Evolutionary conservation across 1,140 invertebrate genomes (phyloP).

Genomic region (Zaprionus ornatus): DNA sequence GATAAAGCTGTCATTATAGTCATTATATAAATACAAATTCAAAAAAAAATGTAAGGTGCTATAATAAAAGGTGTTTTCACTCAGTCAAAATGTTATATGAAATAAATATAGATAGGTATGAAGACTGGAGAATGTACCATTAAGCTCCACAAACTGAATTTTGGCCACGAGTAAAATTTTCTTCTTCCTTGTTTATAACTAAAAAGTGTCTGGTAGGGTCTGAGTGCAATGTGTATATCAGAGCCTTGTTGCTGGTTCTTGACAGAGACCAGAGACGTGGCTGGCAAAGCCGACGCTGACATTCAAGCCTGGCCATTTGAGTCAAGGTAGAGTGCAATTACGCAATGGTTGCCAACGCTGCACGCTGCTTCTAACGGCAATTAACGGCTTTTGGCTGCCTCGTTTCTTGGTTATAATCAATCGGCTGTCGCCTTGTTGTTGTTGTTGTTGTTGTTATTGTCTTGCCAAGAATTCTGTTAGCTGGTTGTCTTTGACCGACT

Average conservation of each 20-base stretch:
- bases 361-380: constrained; percentile 64
- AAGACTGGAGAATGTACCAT: background rate
- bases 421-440: constrained; percentile 34
- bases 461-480: constrained; percentile 68
- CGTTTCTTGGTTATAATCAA: constrained; percentile 46
- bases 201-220: too few relatives aligned
- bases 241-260: constrained; percentile 35
- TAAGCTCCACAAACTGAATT: background rate
- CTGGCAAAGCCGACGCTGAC: constrained; percentile 53
- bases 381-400: constrained; percentile 42
- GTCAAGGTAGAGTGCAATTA: constrained; percentile 35
- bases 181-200: too few relatives aligned
- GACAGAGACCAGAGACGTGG: constrained; percentile 26
- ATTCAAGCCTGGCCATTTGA: constrained; percentile 54
- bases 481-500: constrained; percentile 77
- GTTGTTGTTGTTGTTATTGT: constrained; percentile 41
- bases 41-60: too few relatives aligned
- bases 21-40: too few relatives aligned
- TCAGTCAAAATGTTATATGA: too few relatives aligned
- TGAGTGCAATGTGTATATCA: too few relatives aligned
- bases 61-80: too few relatives aligned
- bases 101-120: too few relatives aligned
- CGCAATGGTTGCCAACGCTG: constrained; percentile 36
- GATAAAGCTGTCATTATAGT: too few relatives aligned
- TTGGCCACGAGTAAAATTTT: background rate